Evolutionary conservation across 2,888 invertebrate genomes (phyloP).

Genomic region (Acanthosepion lycidas): DNA sequence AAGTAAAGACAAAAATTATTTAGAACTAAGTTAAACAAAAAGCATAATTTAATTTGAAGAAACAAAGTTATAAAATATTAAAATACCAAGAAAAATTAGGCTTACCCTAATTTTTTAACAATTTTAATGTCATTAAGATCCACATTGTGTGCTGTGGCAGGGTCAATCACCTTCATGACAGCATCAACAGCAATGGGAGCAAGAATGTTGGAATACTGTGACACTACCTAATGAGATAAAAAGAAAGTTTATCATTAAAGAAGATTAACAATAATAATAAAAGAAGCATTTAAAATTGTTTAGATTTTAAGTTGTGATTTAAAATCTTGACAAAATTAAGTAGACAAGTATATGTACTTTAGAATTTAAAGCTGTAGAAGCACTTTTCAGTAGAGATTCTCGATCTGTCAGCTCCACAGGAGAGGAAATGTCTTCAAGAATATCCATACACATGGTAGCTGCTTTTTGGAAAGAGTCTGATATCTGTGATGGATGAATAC

Average conservation of each 20-base stretch:
- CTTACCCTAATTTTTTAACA: constrained; percentile 90
- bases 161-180: constrained; percentile 88
- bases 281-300: background rate
- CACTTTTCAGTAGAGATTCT: constrained; percentile 91
- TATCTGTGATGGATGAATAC: constrained; percentile 97
- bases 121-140: constrained; percentile 95
- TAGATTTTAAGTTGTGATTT: background rate
- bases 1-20: background rate
- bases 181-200: constrained; percentile 98
- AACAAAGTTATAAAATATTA: background rate
- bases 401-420: constrained; percentile 88
- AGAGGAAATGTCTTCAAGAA: constrained; percentile 87
- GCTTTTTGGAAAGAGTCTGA: constrained; percentile 96
- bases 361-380: constrained; percentile 97
- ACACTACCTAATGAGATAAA: constrained; percentile 83
- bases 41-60: background rate
- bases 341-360: constrained; percentile 79
- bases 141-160: constrained; percentile 82
- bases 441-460: constrained; percentile 81
- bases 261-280: background rate
- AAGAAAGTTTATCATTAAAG: no score
- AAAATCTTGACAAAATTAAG: background rate
- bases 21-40: background rate
- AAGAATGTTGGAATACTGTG: constrained; percentile 94
- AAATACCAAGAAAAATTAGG: background rate